phyloP scores from a whole-genome alignment of 2,888 invertebrate species.

The Cyaniris semiargus region DNA sequence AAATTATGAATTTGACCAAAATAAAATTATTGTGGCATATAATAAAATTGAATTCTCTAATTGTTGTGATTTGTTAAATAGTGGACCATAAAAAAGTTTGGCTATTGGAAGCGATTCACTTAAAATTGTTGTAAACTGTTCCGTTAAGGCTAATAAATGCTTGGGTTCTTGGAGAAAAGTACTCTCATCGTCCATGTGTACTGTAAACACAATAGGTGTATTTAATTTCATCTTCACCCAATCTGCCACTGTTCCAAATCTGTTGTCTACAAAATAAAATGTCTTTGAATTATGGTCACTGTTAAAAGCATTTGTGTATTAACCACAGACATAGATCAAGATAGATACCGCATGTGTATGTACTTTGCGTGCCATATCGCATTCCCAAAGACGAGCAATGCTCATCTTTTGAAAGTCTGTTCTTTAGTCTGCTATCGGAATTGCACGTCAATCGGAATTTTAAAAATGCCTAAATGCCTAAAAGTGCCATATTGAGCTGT shows the following conservation, averaged over 20 bases:
- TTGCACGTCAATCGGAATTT: no score
- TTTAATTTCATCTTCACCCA: conserved; percentile 69
- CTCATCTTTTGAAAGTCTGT: no score
- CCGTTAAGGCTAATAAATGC: conserved; percentile 1
- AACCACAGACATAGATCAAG: no score
- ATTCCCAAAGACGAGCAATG: no score
- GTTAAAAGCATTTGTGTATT: background rate
- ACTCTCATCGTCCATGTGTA: conserved; percentile 53
- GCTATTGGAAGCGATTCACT: conserved; percentile 56
- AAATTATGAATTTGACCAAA: conserved; percentile 6
- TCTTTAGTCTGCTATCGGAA: no score
- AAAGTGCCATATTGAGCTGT: no score
- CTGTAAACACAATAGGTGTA: conserved; percentile 63
- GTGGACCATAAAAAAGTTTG: conserved; percentile 62
- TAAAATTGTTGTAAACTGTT: conserved; percentile 54
- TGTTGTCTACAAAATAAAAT: conserved; percentile 55
- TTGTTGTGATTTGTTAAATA: conserved; percentile 49
- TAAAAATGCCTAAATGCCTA: no score
- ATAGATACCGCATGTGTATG: no score
- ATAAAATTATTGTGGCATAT: background rate
- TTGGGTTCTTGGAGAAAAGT: conserved; percentile 49
- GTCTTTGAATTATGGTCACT: background rate
- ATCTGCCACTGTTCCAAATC: conserved; percentile 64
- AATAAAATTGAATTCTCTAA: background rate
- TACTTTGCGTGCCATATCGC: no score